phyloP scores from a whole-genome alignment of 2,797 vertebrate genomes.

The Diplodus puntazzo region DNA sequence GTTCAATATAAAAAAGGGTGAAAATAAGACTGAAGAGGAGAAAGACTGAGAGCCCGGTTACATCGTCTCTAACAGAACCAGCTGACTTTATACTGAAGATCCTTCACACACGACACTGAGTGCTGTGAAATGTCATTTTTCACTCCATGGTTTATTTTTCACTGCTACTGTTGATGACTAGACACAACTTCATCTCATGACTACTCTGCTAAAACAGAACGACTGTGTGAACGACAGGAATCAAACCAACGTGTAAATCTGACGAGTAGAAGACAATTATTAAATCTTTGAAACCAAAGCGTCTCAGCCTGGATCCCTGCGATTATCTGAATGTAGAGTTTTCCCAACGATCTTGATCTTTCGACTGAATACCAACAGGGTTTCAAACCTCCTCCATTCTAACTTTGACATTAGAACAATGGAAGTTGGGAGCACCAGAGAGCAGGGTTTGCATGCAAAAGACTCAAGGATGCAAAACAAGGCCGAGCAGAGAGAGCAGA shows the following conservation, averaged over 20 bases:
- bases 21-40: no score
- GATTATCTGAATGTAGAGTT: conserved; percentile 42
- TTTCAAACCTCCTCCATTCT: conserved; percentile 73
- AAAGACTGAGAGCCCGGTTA: neutral
- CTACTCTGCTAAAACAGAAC: neutral
- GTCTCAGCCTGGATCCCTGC: conserved; percentile 18
- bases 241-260: conserved; percentile 14
- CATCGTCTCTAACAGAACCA: neutral
- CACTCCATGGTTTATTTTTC: neutral
- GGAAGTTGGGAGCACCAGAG: conserved; percentile 71
- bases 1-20: no score
- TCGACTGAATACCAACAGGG: conserved; percentile 66
- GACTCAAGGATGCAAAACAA: conserved; percentile 77
- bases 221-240: neutral
- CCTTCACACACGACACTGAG: neutral
- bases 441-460: conserved; percentile 80
- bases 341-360: conserved; percentile 65
- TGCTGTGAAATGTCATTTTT: conserved; percentile 11
- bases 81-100: neutral
- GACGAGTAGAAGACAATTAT: neutral
- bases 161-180: conserved; percentile 1
- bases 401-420: conserved; percentile 81
- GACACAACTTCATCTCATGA: neutral
- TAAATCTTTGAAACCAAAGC: conserved; percentile 12
- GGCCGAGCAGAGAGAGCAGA: conserved; percentile 55